Percentiles rank a stretch among this genome's conserved stretches.
These are phyloP conservation scores for Schrankia costaestrigalis DNA, from an alignment of 2,888 invertebrate species.

Conservation along the genomic window DNA sequence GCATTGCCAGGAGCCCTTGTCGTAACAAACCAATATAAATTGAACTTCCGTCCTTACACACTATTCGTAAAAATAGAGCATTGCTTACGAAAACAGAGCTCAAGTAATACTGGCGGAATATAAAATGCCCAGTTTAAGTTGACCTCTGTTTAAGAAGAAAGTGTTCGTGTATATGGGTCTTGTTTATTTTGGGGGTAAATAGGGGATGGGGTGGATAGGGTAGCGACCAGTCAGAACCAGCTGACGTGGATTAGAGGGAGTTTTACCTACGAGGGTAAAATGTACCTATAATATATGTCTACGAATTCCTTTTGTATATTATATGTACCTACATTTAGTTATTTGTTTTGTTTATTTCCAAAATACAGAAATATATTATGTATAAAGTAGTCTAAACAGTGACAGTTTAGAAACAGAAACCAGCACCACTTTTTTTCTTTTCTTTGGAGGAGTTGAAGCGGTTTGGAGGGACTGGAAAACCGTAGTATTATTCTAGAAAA, in stretches of 20 bases:
- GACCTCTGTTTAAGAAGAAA: slow-evolving; percentile 38
- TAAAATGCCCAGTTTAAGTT: slow-evolving; percentile 38
- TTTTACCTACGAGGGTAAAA: slow-evolving; percentile 69
- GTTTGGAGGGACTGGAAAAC: too few species aligned
- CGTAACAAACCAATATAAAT: slow-evolving; percentile 39
- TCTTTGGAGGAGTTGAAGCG: too few species aligned
- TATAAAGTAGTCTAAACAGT: neutral
- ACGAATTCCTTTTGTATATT: slow-evolving; percentile 11
- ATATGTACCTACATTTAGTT: neutral
- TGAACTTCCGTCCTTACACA: slow-evolving; percentile 19
- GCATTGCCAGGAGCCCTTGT: slow-evolving; percentile 43
- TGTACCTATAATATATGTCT: slow-evolving; percentile 41
- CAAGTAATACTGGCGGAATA: slow-evolving; percentile 2
- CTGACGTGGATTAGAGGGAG: slow-evolving; percentile 77
- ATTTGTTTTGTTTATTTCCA: too few species aligned
- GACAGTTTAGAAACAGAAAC: too few species aligned
- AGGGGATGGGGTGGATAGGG: slow-evolving; percentile 49
- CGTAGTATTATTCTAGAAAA: too few species aligned
- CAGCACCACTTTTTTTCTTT: too few species aligned
- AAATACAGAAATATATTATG: neutral
- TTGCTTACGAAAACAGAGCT: slow-evolving; percentile 1
- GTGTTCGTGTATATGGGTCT: slow-evolving; percentile 40
- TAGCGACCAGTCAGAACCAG: slow-evolving; percentile 73
- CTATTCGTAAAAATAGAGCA: slow-evolving; percentile 5
- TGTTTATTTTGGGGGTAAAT: slow-evolving; percentile 46